Base-by-base conservation (phyloP, 2,113 vertebrate species). In the Ivindomyrus marchei region DNA sequence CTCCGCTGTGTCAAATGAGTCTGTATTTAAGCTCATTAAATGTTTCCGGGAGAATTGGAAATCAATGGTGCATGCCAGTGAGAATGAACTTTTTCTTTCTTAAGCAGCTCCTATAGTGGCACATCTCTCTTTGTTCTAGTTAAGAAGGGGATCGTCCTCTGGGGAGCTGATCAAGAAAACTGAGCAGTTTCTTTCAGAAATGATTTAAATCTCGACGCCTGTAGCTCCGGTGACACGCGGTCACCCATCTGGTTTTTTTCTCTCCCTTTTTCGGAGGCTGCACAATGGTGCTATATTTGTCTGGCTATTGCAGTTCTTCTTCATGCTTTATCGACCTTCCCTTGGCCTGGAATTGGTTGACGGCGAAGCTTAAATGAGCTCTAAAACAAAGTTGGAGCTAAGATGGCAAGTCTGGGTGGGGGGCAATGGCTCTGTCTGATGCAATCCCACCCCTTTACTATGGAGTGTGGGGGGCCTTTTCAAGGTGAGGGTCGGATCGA, bases 21-120 rank as follows among this genome's bases (percentile, higher is more conserved):
- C 88, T 36, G 88, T 89, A 84, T 83, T 56, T 83, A 84, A 89
- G 88, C 88, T 89, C 88, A 84, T 89, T 83, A 89, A 89, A 53
- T 89, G 74, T 84, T 80, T 89, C 74, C 49, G n/a, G 39, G 88
- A 84, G 88, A 89, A 89, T 84, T 84, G 88, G 88, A 89, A 89
- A 84, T 53, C 88, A 53, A 53, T 83, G 88, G 74, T 52, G 88
- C 70, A 50, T 89, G 88, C 88, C 36, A 83, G 88, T 52, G 49
- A 49, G 88, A 31, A 77, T 50, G 88, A 83, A 80, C 66, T 80
- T 89, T 53, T 83, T 42, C 88, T 89, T 83, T 50, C 88, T 89
- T 83, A 36, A 89, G 50, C 49, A 52, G 47, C 74, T 17, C 47
- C 5, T 83, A 83, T 83, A 27, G 31, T 52, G 50, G 70, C 47